A percentile compares a stretch with the other conserved stretches of the same genome.
These are phyloP conservation scores for Sebastes itinus DNA, from an alignment of 2,797 vertebrate genomes.

Conservation along the genomic window DNA sequence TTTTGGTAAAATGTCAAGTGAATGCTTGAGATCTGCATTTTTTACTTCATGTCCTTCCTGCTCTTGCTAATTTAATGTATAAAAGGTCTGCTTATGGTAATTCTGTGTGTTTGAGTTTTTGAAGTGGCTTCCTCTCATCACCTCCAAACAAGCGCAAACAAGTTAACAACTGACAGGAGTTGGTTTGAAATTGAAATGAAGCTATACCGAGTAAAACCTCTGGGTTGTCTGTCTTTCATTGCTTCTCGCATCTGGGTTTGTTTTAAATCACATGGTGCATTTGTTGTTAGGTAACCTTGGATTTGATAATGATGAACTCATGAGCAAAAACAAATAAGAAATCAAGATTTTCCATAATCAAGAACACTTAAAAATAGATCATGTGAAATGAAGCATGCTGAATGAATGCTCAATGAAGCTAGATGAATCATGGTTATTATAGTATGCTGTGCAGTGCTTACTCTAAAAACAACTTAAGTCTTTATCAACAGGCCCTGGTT, in stretches of 20 bases:
- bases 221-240: neutral
- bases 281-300: neutral
- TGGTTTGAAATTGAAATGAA: neutral
- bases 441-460: neutral
- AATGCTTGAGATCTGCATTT: neutral
- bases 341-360: neutral
- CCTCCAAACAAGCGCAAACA: neutral
- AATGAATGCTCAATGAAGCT: too few relatives aligned
- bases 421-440: neutral
- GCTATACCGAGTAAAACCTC: neutral
- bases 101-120: neutral
- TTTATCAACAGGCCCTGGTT: conserved; percentile 17
- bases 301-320: neutral
- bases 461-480: neutral
- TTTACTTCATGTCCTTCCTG: neutral
- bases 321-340: neutral
- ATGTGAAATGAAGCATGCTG: neutral
- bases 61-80: neutral
- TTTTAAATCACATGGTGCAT: neutral
- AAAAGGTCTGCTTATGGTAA: neutral
- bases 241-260: conserved; percentile 4
- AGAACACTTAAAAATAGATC: neutral
- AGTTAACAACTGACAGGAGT: neutral
- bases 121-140: neutral
- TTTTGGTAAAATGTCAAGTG: conserved; percentile 1